Evolutionary conservation across 2,888 invertebrate genomes (phyloP).

Genomic region (Tetragonula carbonaria): DNA sequence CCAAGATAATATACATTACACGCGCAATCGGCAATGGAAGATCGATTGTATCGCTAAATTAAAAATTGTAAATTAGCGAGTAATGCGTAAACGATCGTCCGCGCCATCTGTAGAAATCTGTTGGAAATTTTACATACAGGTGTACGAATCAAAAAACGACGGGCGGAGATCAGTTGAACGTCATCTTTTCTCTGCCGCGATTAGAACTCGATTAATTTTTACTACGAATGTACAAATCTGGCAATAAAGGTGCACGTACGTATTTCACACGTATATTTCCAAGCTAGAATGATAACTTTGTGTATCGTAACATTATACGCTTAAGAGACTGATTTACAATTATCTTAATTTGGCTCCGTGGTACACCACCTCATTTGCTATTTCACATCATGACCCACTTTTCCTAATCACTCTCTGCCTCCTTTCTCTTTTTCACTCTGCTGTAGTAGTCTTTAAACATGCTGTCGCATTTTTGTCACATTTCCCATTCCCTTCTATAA

Average conservation of each 20-base stretch:
- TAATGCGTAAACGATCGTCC: too few species aligned
- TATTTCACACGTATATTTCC: background rate
- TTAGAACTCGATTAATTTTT: too few species aligned
- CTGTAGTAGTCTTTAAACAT: background rate
- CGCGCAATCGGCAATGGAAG: too few species aligned
- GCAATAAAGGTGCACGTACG: background rate
- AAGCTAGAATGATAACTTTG: background rate
- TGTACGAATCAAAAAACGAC: background rate
- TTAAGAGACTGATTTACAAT: background rate
- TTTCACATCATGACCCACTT: slow-evolving; percentile 26
- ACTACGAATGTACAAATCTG: background rate
- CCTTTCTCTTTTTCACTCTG: slow-evolving; percentile 32
- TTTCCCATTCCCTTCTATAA: background rate
- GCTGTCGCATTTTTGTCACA: background rate
- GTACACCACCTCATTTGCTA: slow-evolving; percentile 1
- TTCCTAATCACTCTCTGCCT: slow-evolving; percentile 27
- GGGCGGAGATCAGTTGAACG: too few species aligned
- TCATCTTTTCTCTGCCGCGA: too few species aligned
- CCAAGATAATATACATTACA: too few species aligned
- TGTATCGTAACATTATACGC: background rate
- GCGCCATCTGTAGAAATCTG: too few species aligned
- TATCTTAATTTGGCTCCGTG: slow-evolving; percentile 10
- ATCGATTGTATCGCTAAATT: too few species aligned
- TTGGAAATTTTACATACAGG: background rate
- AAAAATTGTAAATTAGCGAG: too few species aligned